Evolutionary conservation across 2,888 invertebrate species (phyloP).

Genomic region (Xylota sylvarum): DNA sequence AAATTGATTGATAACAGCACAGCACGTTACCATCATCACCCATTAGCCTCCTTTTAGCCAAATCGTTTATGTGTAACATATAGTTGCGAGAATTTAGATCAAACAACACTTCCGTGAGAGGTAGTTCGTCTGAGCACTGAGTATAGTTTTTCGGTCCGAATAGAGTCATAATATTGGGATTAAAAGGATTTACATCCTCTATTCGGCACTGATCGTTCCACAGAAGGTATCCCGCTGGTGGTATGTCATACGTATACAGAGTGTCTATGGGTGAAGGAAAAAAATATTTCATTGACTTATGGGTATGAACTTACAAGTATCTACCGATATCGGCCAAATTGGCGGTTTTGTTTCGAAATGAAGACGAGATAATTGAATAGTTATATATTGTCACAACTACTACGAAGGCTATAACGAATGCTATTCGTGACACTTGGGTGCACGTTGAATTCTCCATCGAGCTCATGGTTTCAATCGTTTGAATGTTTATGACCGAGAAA

Average conservation of each 20-base stretch:
- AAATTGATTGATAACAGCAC: slow-evolving; percentile 78
- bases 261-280: no score
- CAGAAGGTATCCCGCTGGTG: slow-evolving; percentile 81
- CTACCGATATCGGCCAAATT: neutral
- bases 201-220: slow-evolving; percentile 87
- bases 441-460: neutral
- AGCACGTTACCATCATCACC: slow-evolving; percentile 50
- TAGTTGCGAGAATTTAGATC: slow-evolving; percentile 78
- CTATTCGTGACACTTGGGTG: neutral
- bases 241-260: neutral
- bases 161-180: slow-evolving; percentile 85
- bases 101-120: slow-evolving; percentile 80
- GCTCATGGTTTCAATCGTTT: neutral
- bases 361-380: neutral
- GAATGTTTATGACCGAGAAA: neutral
- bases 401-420: neutral
- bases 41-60: slow-evolving; percentile 43
- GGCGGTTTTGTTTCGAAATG: neutral
- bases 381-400: neutral
- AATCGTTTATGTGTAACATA: slow-evolving; percentile 79
- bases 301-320: neutral
- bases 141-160: slow-evolving; percentile 85
- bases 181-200: slow-evolving; percentile 87
- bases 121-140: slow-evolving; percentile 84
- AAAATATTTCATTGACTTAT: neutral